Conservation (phyloP, 2,797 vertebrate species). For the Acrossocheilus wenchowensis region DNA sequence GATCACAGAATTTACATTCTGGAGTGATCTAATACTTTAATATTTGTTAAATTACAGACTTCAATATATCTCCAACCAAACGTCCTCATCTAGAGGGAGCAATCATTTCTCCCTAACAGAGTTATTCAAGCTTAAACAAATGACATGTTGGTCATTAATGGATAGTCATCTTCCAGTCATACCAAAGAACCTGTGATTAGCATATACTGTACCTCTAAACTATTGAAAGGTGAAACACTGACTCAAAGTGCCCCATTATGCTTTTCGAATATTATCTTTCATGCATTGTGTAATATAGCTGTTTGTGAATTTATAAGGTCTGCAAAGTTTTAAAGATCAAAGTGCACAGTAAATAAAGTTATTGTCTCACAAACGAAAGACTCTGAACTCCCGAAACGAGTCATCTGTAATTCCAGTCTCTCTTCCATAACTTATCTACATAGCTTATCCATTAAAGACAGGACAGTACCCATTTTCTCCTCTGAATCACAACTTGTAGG, state of each 20-base stretch:
- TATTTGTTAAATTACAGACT: not conserved
- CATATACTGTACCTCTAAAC: not conserved
- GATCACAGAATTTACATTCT: not conserved
- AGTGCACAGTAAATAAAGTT: not conserved
- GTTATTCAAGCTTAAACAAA: slow-evolving; percentile 1
- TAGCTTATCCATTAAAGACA: too few relatives aligned
- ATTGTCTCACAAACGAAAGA: not conserved
- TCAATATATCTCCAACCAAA: not conserved
- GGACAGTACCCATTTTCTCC: too few relatives aligned
- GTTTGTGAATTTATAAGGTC: not conserved
- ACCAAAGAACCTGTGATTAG: not conserved
- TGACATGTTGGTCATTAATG: not conserved
- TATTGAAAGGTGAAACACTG: not conserved
- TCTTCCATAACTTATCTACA: too few relatives aligned
- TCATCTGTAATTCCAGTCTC: too few relatives aligned
- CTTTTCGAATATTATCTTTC: not conserved
- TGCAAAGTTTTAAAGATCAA: not conserved
- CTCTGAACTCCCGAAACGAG: not conserved
- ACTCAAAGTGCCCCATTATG: not conserved
- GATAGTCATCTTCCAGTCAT: not conserved
- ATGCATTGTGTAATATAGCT: not conserved
- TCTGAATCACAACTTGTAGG: too few relatives aligned
- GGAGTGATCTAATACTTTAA: not conserved
- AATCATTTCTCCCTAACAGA: not conserved
- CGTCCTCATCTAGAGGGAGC: not conserved